Evolutionary conservation across 2,113 vertebrate species (phyloP).

Genomic region (Otocyon megalotis): DNA sequence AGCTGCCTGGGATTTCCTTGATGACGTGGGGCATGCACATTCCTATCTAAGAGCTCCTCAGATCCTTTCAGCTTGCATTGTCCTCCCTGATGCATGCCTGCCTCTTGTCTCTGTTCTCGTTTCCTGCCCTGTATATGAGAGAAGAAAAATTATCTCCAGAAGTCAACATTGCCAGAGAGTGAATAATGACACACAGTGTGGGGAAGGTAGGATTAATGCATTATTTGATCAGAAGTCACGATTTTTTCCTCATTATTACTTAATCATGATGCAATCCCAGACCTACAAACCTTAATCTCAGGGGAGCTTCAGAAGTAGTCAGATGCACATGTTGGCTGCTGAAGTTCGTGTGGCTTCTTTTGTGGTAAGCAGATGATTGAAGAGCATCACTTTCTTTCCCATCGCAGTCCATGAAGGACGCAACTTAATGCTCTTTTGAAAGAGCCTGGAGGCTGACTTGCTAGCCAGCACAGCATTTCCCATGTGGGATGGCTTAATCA

Average conservation of each 20-base stretch:
- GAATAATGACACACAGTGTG: background rate
- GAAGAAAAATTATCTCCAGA: constrained; percentile 47
- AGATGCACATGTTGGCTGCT: background rate
- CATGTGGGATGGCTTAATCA: background rate
- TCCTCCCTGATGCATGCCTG: background rate
- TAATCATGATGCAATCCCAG: constrained; percentile 34
- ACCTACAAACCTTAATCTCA: background rate
- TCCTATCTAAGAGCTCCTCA: background rate
- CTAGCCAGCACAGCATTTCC: constrained; percentile 6
- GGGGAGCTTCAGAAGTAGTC: constrained; percentile 36
- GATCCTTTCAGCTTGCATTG: background rate
- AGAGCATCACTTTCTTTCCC: constrained; percentile 48
- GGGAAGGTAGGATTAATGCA: constrained; percentile 28
- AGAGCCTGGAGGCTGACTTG: background rate
- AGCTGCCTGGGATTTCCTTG: background rate
- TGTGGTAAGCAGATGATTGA: background rate
- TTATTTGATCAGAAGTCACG: background rate
- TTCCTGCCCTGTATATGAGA: constrained; percentile 11
- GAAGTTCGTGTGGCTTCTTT: background rate
- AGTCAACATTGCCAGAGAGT: constrained; percentile 45
- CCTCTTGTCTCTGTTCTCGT: background rate
- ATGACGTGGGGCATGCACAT: background rate
- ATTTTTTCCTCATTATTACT: background rate
- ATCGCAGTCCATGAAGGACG: constrained; percentile 61
- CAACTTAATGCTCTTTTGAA: constrained; percentile 43